Evolutionary conservation across 2,113 vertebrate genomes (phyloP).

Genomic region (Ascaphus truei): DNA sequence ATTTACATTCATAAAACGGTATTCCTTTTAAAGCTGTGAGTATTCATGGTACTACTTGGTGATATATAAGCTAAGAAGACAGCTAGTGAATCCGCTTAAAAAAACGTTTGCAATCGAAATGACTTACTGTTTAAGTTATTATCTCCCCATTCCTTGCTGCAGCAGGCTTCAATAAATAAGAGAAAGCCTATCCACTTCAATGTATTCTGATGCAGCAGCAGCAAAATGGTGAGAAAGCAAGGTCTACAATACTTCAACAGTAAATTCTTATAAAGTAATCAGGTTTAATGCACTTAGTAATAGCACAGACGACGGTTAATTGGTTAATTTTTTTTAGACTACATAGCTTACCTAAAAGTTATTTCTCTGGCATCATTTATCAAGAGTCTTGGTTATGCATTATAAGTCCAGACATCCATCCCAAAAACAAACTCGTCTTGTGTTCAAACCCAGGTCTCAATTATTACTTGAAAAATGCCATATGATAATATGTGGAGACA

Average conservation of each 20-base stretch:
- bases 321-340: background rate
- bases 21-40: no score
- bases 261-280: background rate
- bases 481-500: constrained; percentile 1
- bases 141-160: constrained; percentile 48
- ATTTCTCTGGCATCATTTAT: no score
- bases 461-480: constrained; percentile 27
- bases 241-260: background rate
- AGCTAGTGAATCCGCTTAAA: background rate
- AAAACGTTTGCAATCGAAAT: constrained; percentile 55
- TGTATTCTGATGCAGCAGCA: background rate
- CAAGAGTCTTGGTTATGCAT: background rate
- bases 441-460: background rate
- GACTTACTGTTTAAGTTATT: constrained; percentile 30
- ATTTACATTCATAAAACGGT: no score
- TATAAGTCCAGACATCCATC: background rate
- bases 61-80: no score
- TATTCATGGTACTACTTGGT: no score
- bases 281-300: background rate
- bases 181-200: background rate
- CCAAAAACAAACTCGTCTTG: background rate
- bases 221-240: background rate
- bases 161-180: constrained; percentile 63
- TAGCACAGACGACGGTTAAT: background rate
- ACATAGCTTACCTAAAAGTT: background rate